A percentile compares a stretch with the other conserved stretches of the same genome.
phyloP scores from a whole-genome alignment of 2,888 invertebrate species.

The Ischnura elegans region DNA sequence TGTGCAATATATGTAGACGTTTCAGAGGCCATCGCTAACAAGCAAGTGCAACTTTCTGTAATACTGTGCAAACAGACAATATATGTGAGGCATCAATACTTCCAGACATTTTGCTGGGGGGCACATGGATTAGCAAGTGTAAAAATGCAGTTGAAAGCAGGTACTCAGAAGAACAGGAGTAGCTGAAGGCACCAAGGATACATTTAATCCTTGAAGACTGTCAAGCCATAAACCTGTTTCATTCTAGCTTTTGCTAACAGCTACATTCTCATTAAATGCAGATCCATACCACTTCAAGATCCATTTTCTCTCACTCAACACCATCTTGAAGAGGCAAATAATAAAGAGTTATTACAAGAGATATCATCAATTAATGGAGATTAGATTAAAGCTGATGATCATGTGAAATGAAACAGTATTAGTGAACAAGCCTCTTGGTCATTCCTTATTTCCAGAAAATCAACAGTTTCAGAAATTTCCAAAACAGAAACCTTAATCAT shows the following conservation, averaged over 20 bases:
- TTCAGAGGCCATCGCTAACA: conserved; percentile 38
- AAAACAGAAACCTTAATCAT: neutral
- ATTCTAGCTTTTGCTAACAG: conserved; percentile 23
- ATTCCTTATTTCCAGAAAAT: conserved; percentile 16
- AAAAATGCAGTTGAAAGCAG: conserved; percentile 56
- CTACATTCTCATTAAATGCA: conserved; percentile 51
- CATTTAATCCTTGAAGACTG: neutral
- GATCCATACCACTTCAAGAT: conserved; percentile 61
- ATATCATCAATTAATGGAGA: conserved; percentile 25
- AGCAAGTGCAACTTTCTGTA: conserved; percentile 66
- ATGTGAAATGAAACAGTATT: neutral
- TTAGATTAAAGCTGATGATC: neutral
- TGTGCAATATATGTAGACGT: conserved; percentile 32
- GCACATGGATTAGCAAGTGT: conserved; percentile 48
- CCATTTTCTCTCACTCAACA: conserved; percentile 53
- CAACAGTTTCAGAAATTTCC: neutral
- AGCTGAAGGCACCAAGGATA: neutral
- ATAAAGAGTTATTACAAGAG: conserved; percentile 44
- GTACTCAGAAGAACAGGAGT: neutral
- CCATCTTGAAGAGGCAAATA: conserved; percentile 67
- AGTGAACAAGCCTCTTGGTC: conserved; percentile 32
- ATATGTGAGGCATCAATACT: conserved; percentile 57
- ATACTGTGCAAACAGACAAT: conserved; percentile 33
- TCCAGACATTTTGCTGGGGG: conserved; percentile 41
- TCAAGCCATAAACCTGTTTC: neutral